Evolutionary conservation across 2,888 invertebrate species (phyloP).

Genomic region (Sussaba pulchella): DNA sequence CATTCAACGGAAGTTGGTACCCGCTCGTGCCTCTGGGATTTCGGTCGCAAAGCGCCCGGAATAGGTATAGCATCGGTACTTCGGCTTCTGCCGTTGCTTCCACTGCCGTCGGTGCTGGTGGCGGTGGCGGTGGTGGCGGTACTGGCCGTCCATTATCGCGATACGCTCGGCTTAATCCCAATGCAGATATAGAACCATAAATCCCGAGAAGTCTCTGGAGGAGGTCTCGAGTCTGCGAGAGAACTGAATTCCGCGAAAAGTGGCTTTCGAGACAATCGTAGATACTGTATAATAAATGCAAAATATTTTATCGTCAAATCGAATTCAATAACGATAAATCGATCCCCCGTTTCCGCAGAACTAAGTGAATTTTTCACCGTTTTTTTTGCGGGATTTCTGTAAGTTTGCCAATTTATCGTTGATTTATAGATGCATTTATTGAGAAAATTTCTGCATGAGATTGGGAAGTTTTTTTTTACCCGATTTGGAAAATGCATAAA

Average conservation of each 20-base stretch:
- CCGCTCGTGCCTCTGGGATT: conserved; percentile 50
- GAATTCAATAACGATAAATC: conserved; percentile 31
- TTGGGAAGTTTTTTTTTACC: background rate
- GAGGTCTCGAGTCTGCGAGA: conserved; percentile 20
- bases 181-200: conserved; percentile 66
- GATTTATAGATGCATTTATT: conserved; percentile 11
- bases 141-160: conserved; percentile 59
- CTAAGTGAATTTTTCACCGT: conserved; percentile 5
- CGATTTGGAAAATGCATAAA: background rate
- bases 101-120: no score
- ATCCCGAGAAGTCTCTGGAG: conserved; percentile 61
- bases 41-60: conserved; percentile 25
- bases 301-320: conserved; percentile 35
- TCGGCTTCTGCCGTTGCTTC: background rate
- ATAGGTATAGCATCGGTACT: background rate
- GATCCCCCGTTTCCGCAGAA: background rate
- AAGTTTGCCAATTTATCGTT: background rate
- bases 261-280: conserved; percentile 44
- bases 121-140: conserved; percentile 6
- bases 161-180: conserved; percentile 64
- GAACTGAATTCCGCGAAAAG: conserved; percentile 48
- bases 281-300: conserved; percentile 33
- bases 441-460: background rate
- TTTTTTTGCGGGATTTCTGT: background rate
- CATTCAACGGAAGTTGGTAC: conserved; percentile 22